phyloP scores from a whole-genome alignment of 2,113 vertebrate genomes.

The Asarcornis scutulata region DNA sequence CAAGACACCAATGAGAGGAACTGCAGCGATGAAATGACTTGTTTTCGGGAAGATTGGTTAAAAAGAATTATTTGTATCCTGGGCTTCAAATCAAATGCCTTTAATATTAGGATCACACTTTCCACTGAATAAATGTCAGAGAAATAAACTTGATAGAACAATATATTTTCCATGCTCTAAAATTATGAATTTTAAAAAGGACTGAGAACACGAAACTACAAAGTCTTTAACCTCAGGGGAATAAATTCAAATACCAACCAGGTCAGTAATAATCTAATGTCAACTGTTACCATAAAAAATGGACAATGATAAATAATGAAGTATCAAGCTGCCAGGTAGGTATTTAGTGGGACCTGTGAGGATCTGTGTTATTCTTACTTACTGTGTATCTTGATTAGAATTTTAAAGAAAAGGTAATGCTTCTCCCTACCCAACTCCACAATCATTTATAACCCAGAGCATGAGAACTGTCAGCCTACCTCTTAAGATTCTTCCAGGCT shows the following conservation, averaged over 20 bases:
- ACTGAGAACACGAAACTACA: background rate
- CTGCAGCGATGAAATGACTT: background rate
- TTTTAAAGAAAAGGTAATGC: background rate
- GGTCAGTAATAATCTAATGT: slow-evolving; percentile 25
- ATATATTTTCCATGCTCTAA: slow-evolving; percentile 28
- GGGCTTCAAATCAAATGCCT: slow-evolving; percentile 14
- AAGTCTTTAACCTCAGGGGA: slow-evolving; percentile 20
- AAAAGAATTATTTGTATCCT: background rate
- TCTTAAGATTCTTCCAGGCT: background rate
- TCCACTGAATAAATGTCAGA: slow-evolving; percentile 55
- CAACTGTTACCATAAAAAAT: background rate
- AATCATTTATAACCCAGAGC: background rate
- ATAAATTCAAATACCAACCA: slow-evolving; percentile 44
- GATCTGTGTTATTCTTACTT: background rate
- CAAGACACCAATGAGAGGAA: background rate
- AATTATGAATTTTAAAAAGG: slow-evolving; percentile 33
- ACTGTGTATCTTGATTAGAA: background rate
- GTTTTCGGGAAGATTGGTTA: background rate
- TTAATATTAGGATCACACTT: slow-evolving; percentile 20
- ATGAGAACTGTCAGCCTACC: background rate
- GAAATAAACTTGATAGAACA: slow-evolving; percentile 39
- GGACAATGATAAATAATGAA: background rate
- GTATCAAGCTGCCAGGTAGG: background rate
- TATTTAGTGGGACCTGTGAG: slow-evolving; percentile 1
- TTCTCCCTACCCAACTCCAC: background rate